phyloP scores from a whole-genome alignment of 2,797 vertebrate species.

The Squalus acanthias region DNA sequence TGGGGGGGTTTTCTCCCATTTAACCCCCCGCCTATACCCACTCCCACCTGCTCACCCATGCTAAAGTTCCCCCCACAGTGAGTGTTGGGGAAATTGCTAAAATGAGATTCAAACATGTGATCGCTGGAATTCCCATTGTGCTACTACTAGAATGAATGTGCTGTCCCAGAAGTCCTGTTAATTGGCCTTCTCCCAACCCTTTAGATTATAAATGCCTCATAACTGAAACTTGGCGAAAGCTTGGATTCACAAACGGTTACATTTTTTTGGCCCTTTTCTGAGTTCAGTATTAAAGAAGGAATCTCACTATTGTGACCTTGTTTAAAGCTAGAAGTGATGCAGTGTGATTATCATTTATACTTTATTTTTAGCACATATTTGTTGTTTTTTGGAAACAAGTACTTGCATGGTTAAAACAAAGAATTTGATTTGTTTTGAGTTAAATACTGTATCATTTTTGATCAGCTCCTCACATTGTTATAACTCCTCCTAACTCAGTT shows the following conservation, averaged over 20 bases:
- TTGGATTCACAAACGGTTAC: not conserved
- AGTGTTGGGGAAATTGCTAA: not conserved
- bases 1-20: too few relatives aligned
- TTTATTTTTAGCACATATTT: not conserved
- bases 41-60: too few relatives aligned
- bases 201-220: not conserved
- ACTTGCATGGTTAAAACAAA: not conserved
- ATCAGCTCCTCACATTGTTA: not conserved
- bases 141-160: not conserved
- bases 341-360: not conserved
- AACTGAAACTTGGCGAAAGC: not conserved
- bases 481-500: not conserved
- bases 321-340: not conserved
- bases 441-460: not conserved
- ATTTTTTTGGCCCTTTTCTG: not conserved
- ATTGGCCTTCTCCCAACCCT: not conserved
- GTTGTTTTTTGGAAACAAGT: not conserved
- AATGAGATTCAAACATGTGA: not conserved
- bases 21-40: too few relatives aligned
- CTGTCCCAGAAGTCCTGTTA: not conserved
- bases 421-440: not conserved
- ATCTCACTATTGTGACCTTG: not conserved
- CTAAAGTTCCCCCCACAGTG: not conserved
- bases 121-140: not conserved
- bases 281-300: not conserved